Conservation (phyloP, 2,888 invertebrate species). For the Protophormia terraenovae region DNA sequence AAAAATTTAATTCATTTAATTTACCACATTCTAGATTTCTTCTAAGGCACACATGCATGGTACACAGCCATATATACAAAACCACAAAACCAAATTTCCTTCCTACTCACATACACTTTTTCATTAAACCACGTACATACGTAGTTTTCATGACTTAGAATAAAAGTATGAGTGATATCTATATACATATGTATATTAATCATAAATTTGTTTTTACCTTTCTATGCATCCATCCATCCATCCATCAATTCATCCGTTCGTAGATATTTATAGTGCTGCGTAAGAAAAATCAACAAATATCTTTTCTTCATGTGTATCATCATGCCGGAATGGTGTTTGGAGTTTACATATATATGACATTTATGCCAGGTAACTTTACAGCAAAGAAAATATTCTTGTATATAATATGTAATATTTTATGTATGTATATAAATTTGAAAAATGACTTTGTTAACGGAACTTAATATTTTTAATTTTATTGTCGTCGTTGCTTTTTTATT, state of each 20-base stretch:
- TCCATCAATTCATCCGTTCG: constrained; percentile 29
- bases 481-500: background rate
- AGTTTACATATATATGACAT: constrained; percentile 84
- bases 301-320: constrained; percentile 93
- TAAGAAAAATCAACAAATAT: constrained; percentile 91
- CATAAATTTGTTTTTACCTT: background rate
- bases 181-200: background rate
- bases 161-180: background rate
- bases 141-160: too few relatives aligned
- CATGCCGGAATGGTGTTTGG: constrained; percentile 90
- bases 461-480: background rate
- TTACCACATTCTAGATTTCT: background rate
- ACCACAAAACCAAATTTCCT: background rate
- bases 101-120: background rate
- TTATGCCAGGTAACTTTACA: constrained; percentile 82
- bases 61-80: background rate
- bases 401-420: background rate
- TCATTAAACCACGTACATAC: too few relatives aligned
- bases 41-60: background rate
- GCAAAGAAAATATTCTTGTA: background rate
- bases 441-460: background rate
- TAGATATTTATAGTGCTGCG: constrained; percentile 88
- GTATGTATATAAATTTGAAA: background rate
- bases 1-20: background rate
- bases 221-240: background rate